Evolutionary conservation across 2,888 invertebrate genomes (phyloP).

Genomic region (Eupithecia inturbata): DNA sequence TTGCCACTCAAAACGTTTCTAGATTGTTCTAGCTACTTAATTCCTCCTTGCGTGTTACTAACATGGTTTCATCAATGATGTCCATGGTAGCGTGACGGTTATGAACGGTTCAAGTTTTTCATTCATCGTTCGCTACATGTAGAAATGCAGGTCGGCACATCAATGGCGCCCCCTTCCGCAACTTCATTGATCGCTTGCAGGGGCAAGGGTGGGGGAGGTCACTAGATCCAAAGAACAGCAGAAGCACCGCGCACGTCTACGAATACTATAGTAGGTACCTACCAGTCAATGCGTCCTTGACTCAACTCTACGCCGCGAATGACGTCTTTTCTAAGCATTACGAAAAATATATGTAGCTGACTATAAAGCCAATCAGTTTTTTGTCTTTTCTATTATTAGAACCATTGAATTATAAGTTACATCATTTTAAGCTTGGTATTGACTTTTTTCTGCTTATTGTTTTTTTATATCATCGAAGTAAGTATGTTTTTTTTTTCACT

Average conservation of each 20-base stretch:
- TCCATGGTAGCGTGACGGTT: slow-evolving; percentile 35
- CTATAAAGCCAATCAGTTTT: neutral
- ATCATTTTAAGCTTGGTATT: neutral
- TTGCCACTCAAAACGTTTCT: neutral
- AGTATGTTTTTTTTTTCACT: neutral
- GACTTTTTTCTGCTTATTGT: neutral
- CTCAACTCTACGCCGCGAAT: neutral
- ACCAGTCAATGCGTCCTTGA: neutral
- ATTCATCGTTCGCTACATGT: slow-evolving; percentile 60
- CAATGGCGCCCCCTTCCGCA: slow-evolving; percentile 58
- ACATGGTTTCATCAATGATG: slow-evolving; percentile 35
- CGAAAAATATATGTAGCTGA: neutral
- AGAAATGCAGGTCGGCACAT: slow-evolving; percentile 60
- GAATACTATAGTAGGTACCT: neutral
- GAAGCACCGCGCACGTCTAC: slow-evolving; percentile 39
- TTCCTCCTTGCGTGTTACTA: neutral
- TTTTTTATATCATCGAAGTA: neutral
- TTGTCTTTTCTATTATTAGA: neutral
- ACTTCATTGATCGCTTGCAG: slow-evolving; percentile 73
- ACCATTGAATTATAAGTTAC: neutral
- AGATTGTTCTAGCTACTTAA: neutral
- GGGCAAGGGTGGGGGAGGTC: slow-evolving; percentile 60
- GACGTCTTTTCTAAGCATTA: slow-evolving; percentile 11
- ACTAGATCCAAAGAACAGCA: slow-evolving; percentile 67
- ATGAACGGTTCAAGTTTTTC: slow-evolving; percentile 49